Conservation (phyloP, 2,888 invertebrate genomes). For the Agonopterix subpropinquella region DNA sequence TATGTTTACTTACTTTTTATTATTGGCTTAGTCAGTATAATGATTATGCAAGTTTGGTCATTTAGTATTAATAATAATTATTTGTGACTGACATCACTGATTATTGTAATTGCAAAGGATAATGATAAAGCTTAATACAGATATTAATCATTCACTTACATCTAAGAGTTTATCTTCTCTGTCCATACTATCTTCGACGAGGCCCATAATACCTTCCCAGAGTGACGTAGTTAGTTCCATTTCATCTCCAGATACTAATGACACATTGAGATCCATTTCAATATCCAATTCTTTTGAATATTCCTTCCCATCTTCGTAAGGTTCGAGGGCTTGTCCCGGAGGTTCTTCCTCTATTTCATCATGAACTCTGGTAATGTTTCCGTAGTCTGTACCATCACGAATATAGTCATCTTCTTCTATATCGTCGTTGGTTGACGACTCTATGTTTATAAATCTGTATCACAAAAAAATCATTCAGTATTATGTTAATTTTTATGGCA, state of each 20-base stretch:
- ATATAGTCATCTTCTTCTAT: constrained; percentile 72
- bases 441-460: constrained; percentile 79
- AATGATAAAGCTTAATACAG: no score
- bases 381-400: constrained; percentile 64
- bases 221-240: constrained; percentile 48
- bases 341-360: constrained; percentile 36
- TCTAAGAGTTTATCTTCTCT: constrained; percentile 45
- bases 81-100: no score
- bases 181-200: constrained; percentile 53
- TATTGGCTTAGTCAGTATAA: no score
- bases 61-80: no score
- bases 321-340: not conserved
- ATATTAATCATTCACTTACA: constrained; percentile 33
- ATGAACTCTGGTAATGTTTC: constrained; percentile 53
- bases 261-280: constrained; percentile 47
- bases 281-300: not conserved
- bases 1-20: no score
- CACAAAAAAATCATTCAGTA: not conserved
- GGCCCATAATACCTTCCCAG: constrained; percentile 63
- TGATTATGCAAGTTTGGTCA: no score
- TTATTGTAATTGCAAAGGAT: no score
- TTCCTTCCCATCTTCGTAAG: not conserved
- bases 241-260: constrained; percentile 50
- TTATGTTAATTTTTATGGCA: no score
- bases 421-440: constrained; percentile 79